Evolutionary conservation across 1,140 invertebrate genomes (phyloP).

Genomic region (Ooceraea biroi): DNA sequence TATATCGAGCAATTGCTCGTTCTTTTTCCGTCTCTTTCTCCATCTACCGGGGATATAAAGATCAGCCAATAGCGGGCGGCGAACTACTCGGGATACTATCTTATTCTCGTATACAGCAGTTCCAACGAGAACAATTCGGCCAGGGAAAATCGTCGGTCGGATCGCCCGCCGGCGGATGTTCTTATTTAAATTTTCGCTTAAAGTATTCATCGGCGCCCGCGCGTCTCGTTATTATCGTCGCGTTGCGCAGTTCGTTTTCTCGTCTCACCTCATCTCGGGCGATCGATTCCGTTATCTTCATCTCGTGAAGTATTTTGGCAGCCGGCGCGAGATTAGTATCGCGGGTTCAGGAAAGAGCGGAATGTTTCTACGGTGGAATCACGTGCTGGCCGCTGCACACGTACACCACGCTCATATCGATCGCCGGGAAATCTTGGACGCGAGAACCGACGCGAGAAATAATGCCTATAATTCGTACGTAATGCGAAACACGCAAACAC

Average conservation of each 20-base stretch:
- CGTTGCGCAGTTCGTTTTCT: not conserved
- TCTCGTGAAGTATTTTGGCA: constrained; percentile 47
- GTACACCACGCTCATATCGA: constrained; percentile 44
- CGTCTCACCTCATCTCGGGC: constrained; percentile 41
- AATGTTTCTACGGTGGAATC: constrained; percentile 46
- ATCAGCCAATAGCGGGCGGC: constrained; percentile 25
- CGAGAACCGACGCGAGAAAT: constrained; percentile 43
- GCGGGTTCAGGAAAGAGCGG: constrained; percentile 9
- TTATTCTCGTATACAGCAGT: constrained; percentile 28
- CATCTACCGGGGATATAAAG: not conserved
- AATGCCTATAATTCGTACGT: constrained; percentile 56
- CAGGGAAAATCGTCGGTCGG: too few relatives aligned
- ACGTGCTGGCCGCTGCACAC: constrained; percentile 24
- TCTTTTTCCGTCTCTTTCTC: not conserved
- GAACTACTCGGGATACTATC: not conserved
- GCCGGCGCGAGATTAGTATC: constrained; percentile 26
- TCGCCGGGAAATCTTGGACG: constrained; percentile 51
- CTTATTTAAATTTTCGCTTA: constrained; percentile 31
- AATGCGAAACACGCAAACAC: constrained; percentile 39
- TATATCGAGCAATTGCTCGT: constrained; percentile 40
- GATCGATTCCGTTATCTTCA: constrained; percentile 44
- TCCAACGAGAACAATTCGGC: not conserved
- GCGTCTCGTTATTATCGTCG: constrained; percentile 24
- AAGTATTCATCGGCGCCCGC: constrained; percentile 11
- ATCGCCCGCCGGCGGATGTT: constrained; percentile 8